Evolutionary conservation across 2,797 vertebrate species (phyloP).

Genomic region (Enteromius treurensis): DNA sequence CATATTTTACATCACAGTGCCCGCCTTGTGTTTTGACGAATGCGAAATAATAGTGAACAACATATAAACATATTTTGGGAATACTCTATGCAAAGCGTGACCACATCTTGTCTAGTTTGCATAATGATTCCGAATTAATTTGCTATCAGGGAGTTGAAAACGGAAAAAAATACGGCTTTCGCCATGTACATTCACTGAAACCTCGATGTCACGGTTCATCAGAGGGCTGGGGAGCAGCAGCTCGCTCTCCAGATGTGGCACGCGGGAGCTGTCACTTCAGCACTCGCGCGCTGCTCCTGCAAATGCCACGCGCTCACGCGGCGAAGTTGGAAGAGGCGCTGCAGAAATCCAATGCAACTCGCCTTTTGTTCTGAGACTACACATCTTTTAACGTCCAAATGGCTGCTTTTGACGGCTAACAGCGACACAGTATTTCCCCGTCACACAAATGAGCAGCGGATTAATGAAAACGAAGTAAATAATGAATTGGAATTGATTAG

Average conservation of each 20-base stretch:
- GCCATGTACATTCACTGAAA: background rate
- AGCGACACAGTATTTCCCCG: background rate
- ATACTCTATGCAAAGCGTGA: background rate
- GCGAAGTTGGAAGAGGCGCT: constrained; percentile 35
- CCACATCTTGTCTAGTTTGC: background rate
- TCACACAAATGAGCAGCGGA: background rate
- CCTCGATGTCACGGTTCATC: background rate
- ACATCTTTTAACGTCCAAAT: background rate
- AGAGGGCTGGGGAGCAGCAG: constrained; percentile 33
- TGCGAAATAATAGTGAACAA: background rate
- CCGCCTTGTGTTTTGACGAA: background rate
- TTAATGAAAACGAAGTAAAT: background rate
- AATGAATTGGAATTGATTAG: background rate
- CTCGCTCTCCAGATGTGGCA: constrained; percentile 56
- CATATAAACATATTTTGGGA: background rate
- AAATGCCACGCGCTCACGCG: constrained; percentile 19
- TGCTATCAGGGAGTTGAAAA: background rate
- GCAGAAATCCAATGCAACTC: constrained; percentile 28
- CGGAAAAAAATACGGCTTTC: background rate
- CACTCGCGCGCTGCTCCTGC: constrained; percentile 48
- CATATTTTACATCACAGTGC: background rate
- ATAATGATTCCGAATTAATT: background rate
- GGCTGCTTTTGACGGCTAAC: background rate
- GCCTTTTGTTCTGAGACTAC: background rate
- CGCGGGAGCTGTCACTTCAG: constrained; percentile 61